These are phyloP conservation scores for Idris sp. DNA, from an alignment of 1,140 invertebrate genomes.

Conservation along the genomic window DNA sequence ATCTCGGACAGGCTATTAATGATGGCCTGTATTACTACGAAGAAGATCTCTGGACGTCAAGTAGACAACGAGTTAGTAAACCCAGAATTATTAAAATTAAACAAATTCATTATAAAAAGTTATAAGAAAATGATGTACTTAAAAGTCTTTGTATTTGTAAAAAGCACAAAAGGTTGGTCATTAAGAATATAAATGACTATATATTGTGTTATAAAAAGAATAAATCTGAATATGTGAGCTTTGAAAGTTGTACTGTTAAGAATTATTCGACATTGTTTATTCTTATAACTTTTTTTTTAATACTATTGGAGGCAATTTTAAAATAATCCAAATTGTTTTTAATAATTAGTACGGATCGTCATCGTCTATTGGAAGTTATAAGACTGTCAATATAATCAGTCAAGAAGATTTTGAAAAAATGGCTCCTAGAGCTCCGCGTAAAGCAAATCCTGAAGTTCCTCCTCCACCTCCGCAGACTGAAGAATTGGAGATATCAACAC, in stretches of 20 bases:
- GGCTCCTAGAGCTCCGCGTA: slow-evolving; percentile 81
- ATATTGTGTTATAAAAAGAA: too few species aligned
- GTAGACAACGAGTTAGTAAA: slow-evolving; percentile 72
- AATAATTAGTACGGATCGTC: slow-evolving; percentile 74
- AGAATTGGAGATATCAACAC: slow-evolving; percentile 66
- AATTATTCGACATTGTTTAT: too few species aligned
- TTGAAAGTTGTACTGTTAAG: too few species aligned
- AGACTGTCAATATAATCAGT: slow-evolving; percentile 93
- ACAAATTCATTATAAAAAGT: too few species aligned
- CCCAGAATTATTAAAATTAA: too few species aligned
- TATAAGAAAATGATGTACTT: too few species aligned
- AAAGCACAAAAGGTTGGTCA: too few species aligned
- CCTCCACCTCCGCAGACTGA: slow-evolving; percentile 86
- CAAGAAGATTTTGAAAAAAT: slow-evolving; percentile 93
- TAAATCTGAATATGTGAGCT: too few species aligned
- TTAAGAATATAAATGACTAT: too few species aligned
- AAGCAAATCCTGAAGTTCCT: slow-evolving; percentile 84
- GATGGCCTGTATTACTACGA: slow-evolving; percentile 97
- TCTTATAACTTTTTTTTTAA: too few species aligned
- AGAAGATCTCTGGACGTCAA: slow-evolving; percentile 88
- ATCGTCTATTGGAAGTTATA: slow-evolving; percentile 82
- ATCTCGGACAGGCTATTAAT: slow-evolving; percentile 95
- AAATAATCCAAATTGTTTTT: slow-evolving; percentile 12
- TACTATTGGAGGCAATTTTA: too few species aligned
- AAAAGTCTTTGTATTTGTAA: too few species aligned